Base-by-base conservation (phyloP, 1,140 invertebrate genomes). In the Apis cerana region DNA sequence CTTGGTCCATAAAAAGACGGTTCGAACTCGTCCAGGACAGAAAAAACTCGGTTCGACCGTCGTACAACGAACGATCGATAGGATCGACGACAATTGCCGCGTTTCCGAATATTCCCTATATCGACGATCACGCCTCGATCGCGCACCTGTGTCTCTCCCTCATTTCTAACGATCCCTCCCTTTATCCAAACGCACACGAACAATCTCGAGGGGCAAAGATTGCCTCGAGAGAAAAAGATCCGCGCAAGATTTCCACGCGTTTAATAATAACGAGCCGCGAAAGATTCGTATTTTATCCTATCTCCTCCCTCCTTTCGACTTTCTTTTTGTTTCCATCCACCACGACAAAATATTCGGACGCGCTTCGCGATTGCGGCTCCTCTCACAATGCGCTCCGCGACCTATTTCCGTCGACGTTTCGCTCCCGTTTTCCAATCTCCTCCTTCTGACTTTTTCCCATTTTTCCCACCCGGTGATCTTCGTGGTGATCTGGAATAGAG, bases 141-240 rank as follows among this genome's bases (percentile, higher is more conserved):
- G n/a, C 13, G 21, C 76, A 78, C 65, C 76, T 78, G 76, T 19
- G 76, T 59, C 76, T 43, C 61, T 59, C 76, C n/a, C 61, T 8
- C 67, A 2, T 23, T n/a, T 54, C 10, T 15, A 70, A 54, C 23
- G 50, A 54, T 54, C 52, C 19, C 10, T 2, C 23, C 15, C 48
- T n/a, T 43, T 13, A 11, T 43, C 19, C 11, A 13, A 17, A 48
- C 54, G 43, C 21, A 11, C 43, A 2, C n/a, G 50, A 71, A 8
- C 23, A 43, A 10, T 1, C 7, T 43, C 7, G 3, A 1, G 9
- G 13, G 19, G 21, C 43, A 33, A 59, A 72, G 15, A 27, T 13
- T 15, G 27, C 13, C 17, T 3, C 43, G 17, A 43, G 27, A 67
- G 23, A 33, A 17, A 3, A 56, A 23, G 62, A 27, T 64, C 27